phyloP scores from a whole-genome alignment of 2,888 invertebrate species.

The Patella pellucida region DNA sequence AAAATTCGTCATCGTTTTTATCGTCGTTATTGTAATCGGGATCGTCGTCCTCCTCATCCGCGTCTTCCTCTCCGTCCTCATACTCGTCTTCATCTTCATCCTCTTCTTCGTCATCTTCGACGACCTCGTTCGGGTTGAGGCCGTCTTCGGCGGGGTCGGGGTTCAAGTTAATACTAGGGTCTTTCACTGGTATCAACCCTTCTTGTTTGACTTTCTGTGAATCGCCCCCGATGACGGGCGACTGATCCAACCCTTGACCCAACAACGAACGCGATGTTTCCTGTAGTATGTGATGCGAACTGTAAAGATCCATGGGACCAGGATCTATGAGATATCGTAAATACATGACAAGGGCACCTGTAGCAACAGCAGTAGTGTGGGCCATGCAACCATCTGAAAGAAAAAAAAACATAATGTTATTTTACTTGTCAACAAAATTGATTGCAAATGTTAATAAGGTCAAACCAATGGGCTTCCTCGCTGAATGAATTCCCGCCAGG shows the following conservation, averaged over 20 bases:
- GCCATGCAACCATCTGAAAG: slow-evolving; percentile 64
- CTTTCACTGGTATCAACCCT: slow-evolving; percentile 30
- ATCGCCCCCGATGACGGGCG: slow-evolving; percentile 37
- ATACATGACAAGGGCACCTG: slow-evolving; percentile 65
- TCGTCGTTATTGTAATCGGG: slow-evolving; percentile 37
- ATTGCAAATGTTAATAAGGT: too few relatives aligned
- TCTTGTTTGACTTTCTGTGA: slow-evolving; percentile 34
- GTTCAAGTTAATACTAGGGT: slow-evolving; percentile 46
- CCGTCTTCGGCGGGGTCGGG: slow-evolving; percentile 38
- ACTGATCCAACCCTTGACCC: slow-evolving; percentile 27
- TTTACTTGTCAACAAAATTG: too few relatives aligned
- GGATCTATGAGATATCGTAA: slow-evolving; percentile 60
- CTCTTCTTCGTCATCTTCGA: slow-evolving; percentile 34
- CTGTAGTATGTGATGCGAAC: slow-evolving; percentile 28
- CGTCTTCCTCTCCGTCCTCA: slow-evolving; percentile 26
- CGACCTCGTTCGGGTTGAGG: slow-evolving; percentile 41
- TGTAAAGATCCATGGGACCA: slow-evolving; percentile 33
- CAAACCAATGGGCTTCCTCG: too few relatives aligned
- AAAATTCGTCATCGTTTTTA: slow-evolving; percentile 36
- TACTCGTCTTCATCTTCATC: slow-evolving; percentile 36
- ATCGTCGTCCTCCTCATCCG: slow-evolving; percentile 26
- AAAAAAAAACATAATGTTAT: slow-evolving; percentile 6
- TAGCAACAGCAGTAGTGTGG: slow-evolving; percentile 68
- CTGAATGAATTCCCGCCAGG: too few relatives aligned
- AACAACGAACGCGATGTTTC: slow-evolving; percentile 28